These are phyloP conservation scores for Nephrocerus scutellatus DNA, from an alignment of 2,888 invertebrate genomes.

Conservation along the genomic window DNA sequence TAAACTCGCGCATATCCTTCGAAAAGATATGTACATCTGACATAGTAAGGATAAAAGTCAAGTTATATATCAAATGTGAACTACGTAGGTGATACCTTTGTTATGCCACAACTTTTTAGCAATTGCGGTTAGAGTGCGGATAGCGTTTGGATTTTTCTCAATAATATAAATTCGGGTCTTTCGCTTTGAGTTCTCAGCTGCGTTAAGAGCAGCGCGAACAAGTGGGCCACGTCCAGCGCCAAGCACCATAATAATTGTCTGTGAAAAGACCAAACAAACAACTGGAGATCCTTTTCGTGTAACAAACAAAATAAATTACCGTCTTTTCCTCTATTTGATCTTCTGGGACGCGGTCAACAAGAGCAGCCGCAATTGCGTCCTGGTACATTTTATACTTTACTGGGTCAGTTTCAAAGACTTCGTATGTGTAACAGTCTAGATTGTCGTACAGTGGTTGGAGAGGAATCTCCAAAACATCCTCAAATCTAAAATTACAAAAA, in stretches of 20 bases:
- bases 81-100: slow-evolving; percentile 37
- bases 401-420: slow-evolving; percentile 96
- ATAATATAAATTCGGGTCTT: slow-evolving; percentile 85
- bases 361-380: slow-evolving; percentile 70
- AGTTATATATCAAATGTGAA: not conserved
- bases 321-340: slow-evolving; percentile 49
- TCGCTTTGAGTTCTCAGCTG: slow-evolving; percentile 61
- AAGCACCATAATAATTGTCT: slow-evolving; percentile 72
- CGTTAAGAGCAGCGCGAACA: slow-evolving; percentile 81
- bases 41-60: slow-evolving; percentile 1
- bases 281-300: not conserved
- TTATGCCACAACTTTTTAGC: slow-evolving; percentile 72
- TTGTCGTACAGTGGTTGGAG: slow-evolving; percentile 93
- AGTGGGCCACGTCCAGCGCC: slow-evolving; percentile 95
- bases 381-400: slow-evolving; percentile 89
- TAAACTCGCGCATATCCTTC: slow-evolving; percentile 79
- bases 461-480: slow-evolving; percentile 85
- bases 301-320: slow-evolving; percentile 40
- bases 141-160: slow-evolving; percentile 96
- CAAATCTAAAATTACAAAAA: slow-evolving; percentile 64
- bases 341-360: slow-evolving; percentile 54
- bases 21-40: slow-evolving; percentile 67
- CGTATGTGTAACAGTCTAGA: slow-evolving; percentile 91
- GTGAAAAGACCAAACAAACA: slow-evolving; percentile 5
- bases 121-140: slow-evolving; percentile 71